Conservation (phyloP, 2,113 vertebrate species). For the Tragelaphus scriptus region DNA sequence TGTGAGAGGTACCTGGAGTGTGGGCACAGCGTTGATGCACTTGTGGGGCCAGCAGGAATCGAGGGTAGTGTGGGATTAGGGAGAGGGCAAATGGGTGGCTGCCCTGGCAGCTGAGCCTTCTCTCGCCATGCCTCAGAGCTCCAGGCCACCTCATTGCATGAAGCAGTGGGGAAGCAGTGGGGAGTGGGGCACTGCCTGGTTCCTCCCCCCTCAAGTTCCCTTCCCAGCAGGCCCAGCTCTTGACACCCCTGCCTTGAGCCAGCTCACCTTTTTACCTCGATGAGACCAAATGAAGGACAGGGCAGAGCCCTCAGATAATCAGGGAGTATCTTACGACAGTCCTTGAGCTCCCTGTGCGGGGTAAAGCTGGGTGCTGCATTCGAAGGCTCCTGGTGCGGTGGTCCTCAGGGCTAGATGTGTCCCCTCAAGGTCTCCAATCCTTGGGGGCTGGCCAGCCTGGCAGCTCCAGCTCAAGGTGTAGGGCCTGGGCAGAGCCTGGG, state of each 20-base stretch:
- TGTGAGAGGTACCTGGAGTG: not conserved
- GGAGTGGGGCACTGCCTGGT: not conserved
- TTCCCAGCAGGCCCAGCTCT: not conserved
- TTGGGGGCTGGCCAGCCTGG: not conserved
- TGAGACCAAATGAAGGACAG: not conserved
- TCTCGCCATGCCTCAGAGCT: not conserved
- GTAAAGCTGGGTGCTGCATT: not conserved
- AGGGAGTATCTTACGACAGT: not conserved
- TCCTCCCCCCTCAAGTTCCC: rapidly evolving
- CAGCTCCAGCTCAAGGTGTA: not conserved
- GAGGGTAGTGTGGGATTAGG: not conserved
- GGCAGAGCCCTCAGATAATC: not conserved
- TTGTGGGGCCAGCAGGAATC: not conserved
- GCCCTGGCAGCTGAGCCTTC: not conserved
- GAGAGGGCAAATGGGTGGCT: not conserved
- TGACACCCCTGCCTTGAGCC: not conserved
- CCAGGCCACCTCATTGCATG: not conserved
- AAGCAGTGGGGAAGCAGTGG: not conserved
- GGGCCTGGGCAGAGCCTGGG: not conserved
- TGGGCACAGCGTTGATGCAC: not conserved
- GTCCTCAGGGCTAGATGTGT: not conserved
- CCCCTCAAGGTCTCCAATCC: not conserved
- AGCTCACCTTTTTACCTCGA: not conserved
- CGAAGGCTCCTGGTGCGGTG: not conserved
- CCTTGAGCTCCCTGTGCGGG: not conserved